A percentile compares a stretch with the other conserved stretches of the same genome.
These are phyloP conservation scores for Cyclargus thomasi DNA, from an alignment of 1,140 invertebrate species.

Conservation along the genomic window DNA sequence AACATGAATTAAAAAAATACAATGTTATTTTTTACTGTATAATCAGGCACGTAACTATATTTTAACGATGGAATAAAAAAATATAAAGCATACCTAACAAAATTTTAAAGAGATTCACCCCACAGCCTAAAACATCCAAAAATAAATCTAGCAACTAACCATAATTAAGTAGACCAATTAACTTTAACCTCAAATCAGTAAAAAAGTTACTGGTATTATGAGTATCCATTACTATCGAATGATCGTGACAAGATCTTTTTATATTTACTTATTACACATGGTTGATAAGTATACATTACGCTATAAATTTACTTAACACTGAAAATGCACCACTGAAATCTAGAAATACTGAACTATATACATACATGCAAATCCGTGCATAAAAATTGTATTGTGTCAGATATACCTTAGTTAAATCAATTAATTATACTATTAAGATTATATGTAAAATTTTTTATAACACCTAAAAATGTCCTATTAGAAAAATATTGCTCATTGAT, in stretches of 20 bases:
- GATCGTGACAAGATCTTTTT: neutral
- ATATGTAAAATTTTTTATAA: neutral
- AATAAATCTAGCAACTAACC: neutral
- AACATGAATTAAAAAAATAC: no score
- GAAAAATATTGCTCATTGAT: neutral
- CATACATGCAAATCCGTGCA: neutral
- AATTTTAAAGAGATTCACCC: neutral
- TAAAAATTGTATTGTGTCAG: neutral
- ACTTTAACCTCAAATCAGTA: neutral
- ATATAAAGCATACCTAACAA: neutral
- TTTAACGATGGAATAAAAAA: no score
- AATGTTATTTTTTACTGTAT: neutral
- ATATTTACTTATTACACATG: neutral
- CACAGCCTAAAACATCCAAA: neutral
- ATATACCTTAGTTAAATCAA: neutral
- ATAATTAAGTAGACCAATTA: neutral
- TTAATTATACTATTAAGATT: neutral
- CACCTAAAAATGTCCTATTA: neutral
- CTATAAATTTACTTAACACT: neutral
- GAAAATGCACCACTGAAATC: neutral
- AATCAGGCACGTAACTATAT: neutral
- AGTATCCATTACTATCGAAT: neutral
- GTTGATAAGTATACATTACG: neutral
- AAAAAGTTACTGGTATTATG: neutral
- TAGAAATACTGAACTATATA: neutral